A percentile compares a stretch with the other conserved stretches of the same genome.
Evolutionary conservation across 2,797 vertebrate species (phyloP).

Genomic region (Scolopax rusticola): DNA sequence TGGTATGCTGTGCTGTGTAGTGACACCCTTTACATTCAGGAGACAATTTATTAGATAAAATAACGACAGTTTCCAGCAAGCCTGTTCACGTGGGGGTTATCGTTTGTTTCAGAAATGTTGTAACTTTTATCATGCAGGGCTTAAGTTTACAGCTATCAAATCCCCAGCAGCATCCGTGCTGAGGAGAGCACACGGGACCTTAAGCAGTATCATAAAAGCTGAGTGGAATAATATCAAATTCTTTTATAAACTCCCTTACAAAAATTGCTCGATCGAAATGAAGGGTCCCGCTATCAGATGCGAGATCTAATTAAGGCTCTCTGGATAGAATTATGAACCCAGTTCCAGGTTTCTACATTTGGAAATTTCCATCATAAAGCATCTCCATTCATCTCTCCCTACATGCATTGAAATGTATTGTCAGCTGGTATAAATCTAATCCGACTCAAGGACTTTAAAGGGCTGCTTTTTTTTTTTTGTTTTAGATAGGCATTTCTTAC

Average conservation of each 20-base stretch:
- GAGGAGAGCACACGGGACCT: neutral
- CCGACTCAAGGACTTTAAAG: neutral
- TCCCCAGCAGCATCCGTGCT: neutral
- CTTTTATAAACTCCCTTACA: neutral
- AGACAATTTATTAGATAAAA: neutral
- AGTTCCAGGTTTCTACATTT: neutral
- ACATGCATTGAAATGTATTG: neutral
- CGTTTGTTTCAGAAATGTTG: neutral
- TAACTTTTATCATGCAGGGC: neutral
- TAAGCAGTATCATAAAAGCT: neutral
- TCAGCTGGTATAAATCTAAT: neutral
- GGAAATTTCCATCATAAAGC: conserved; percentile 19
- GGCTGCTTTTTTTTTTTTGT: neutral
- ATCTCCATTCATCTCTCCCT: neutral
- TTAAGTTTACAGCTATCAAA: neutral
- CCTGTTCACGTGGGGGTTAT: neutral
- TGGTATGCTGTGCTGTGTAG: neutral
- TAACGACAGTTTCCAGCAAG: neutral
- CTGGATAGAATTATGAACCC: neutral
- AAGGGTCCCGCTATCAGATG: neutral
- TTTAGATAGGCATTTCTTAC: neutral
- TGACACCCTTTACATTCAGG: neutral
- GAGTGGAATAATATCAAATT: neutral
- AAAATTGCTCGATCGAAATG: neutral
- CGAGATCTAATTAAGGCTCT: conserved; percentile 9